phyloP scores from a whole-genome alignment of 1,140 invertebrate species.

The Ips nitidus region DNA sequence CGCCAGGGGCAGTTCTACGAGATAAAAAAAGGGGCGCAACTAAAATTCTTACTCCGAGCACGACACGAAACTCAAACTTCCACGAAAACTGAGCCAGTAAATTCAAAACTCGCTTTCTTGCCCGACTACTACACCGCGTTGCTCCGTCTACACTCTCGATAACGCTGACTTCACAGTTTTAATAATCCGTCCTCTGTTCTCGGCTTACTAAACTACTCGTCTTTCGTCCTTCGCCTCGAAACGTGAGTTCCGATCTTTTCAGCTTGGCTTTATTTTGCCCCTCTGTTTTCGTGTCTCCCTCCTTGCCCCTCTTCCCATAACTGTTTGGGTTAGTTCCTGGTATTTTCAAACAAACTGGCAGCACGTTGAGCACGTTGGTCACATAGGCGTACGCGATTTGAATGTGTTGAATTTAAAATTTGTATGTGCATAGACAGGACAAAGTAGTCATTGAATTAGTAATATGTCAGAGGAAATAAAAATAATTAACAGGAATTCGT shows the following conservation, averaged over 20 bases:
- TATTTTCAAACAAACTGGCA: slow-evolving; percentile 8
- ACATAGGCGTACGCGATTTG: too few relatives aligned
- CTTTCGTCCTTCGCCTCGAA: slow-evolving; percentile 20
- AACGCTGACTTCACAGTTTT: slow-evolving; percentile 9
- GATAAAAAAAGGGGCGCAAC: too few relatives aligned
- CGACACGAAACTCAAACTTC: background rate
- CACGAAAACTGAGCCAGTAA: slow-evolving; percentile 2
- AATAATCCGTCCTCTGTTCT: slow-evolving; percentile 11
- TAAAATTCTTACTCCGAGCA: too few relatives aligned
- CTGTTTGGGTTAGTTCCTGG: slow-evolving; percentile 2
- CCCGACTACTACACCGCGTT: background rate
- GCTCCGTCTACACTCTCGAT: background rate
- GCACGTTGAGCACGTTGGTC: too few relatives aligned
- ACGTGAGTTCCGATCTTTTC: slow-evolving; percentile 12
- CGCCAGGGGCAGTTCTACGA: too few relatives aligned
- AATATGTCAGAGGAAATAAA: too few relatives aligned
- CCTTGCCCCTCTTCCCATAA: background rate
- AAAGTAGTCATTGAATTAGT: too few relatives aligned
- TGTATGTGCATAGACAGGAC: too few relatives aligned
- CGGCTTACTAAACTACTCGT: slow-evolving; percentile 16
- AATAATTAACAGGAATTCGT: too few relatives aligned
- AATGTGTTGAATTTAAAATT: too few relatives aligned
- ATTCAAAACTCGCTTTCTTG: background rate
- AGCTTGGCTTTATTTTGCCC: slow-evolving; percentile 14
- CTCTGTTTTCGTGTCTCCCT: slow-evolving; percentile 9